Percentiles rank a stretch among this genome's conserved stretches.
These are phyloP conservation scores for Zophobas morio DNA, from an alignment of 1,140 invertebrate species.

Conservation along the genomic window DNA sequence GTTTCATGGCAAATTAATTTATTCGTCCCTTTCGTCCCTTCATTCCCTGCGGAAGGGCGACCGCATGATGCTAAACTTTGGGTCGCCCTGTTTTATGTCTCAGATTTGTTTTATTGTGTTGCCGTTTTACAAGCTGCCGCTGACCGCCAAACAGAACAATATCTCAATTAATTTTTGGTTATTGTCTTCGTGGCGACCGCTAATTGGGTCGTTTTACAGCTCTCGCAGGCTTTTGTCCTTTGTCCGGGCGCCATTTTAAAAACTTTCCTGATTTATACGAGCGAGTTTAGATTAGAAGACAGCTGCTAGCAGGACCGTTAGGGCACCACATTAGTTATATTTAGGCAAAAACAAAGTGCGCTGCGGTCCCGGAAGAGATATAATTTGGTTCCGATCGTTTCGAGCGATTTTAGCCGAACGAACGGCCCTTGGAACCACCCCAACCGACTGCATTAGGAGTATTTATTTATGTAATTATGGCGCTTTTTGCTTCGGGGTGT, in stretches of 20 bases:
- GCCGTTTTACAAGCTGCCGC: conserved; percentile 35
- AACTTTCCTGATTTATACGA: conserved; percentile 26
- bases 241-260: background rate
- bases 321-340: too few relatives aligned
- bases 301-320: background rate
- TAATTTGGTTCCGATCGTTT: conserved; percentile 3
- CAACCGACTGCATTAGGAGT: background rate
- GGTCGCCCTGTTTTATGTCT: conserved; percentile 27
- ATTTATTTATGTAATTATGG: conserved; percentile 7
- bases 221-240: conserved; percentile 21
- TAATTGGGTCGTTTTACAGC: conserved; percentile 40
- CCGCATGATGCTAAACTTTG: conserved; percentile 36
- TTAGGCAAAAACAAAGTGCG: background rate
- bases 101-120: conserved; percentile 40
- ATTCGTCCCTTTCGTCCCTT: background rate
- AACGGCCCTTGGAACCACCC: background rate
- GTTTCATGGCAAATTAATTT: conserved; percentile 28
- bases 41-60: background rate
- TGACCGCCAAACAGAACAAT: conserved; percentile 34
- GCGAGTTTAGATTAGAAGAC: conserved; percentile 23
- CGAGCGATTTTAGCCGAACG: background rate
- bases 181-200: conserved; percentile 32
- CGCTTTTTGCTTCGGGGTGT: background rate
- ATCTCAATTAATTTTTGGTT: conserved; percentile 42
- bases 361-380: background rate